Conservation (phyloP, 2,888 invertebrate genomes). For the Pandemis heparana region DNA sequence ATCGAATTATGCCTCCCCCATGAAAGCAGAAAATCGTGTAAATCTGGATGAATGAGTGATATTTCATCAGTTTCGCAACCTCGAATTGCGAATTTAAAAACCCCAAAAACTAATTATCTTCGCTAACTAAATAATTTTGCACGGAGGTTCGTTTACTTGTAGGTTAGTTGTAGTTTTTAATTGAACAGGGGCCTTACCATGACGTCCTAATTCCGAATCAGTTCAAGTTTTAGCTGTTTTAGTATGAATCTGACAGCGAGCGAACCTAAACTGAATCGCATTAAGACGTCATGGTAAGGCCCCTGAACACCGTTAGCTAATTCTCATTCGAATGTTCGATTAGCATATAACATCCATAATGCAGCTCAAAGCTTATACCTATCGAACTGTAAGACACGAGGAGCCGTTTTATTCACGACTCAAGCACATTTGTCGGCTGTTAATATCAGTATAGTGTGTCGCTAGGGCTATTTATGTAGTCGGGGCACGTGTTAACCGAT, state of each 20-base stretch:
- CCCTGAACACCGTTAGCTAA: not conserved
- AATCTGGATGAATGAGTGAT: not conserved
- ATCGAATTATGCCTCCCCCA: not conserved
- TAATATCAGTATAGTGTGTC: slow-evolving; percentile 23
- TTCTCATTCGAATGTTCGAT: not conserved
- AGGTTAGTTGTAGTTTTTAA: too few species aligned
- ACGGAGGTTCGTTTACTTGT: too few species aligned
- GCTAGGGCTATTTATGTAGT: slow-evolving; percentile 48
- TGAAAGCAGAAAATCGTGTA: not conserved
- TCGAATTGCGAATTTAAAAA: too few species aligned
- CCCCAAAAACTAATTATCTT: too few species aligned
- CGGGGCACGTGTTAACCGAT: slow-evolving; percentile 62
- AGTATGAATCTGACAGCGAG: too few species aligned
- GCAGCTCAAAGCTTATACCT: not conserved
- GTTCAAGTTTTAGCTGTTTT: too few species aligned
- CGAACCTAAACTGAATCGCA: too few species aligned
- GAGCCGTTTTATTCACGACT: not conserved
- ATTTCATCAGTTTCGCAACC: too few species aligned
- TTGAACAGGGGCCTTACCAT: too few species aligned
- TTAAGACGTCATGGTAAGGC: too few species aligned
- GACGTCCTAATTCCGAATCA: too few species aligned
- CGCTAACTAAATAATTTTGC: too few species aligned
- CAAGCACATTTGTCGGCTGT: slow-evolving; percentile 15
- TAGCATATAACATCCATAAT: not conserved
- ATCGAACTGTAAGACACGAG: not conserved